Base-by-base conservation (phyloP, 1,140 invertebrate genomes). In the Drosophila burlai region DNA sequence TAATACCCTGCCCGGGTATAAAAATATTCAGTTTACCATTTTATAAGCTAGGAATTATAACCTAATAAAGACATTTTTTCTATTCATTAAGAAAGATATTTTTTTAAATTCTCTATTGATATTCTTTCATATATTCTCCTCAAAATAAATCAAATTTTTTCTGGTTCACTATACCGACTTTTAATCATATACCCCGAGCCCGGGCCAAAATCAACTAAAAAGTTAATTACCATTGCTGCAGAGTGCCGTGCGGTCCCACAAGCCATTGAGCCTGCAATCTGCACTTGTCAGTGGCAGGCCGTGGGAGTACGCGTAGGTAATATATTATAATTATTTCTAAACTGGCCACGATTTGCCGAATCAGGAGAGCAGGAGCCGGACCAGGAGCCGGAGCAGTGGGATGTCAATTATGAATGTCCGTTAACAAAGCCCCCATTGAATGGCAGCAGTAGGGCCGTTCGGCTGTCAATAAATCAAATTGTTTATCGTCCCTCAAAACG, bases 401-500 rank as follows among this genome's bases (percentile, higher is more conserved):
- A n/a, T 40, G 62, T 42, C 59, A 75, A 69, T 76, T 71, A 78
- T 65, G 43, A 59, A 80, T 81, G 81, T 75, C 73, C 67, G 66
- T 81, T 82, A 66, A 40, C 29, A 65, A 58, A 72, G 69, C 50
- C n/a, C 58, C 65, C n/a, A 31, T 36, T 36, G 73, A 89, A 65
- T 83, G 83, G 80, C 76, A 81, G 77, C 13, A 38, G 15, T 29
- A 52, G 49, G n/a, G 49, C 49, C n/a, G 64, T 61, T 67, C 61
- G 76, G 54, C 73, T 78, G 83, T 78, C 82, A 83, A 87, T 82
- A 82, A 86, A 81, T 71, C 68, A 52, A 54, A 62, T 76, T 81
- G 63, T 68, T 81, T 65, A 81, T 67, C 78, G 82, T 81, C 82
- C 72, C 78, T 65, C 60, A 66, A 68, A 54, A 60, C 61, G 60